Conservation (phyloP, 2,797 vertebrate genomes). For the Cephalopachus bancanus region DNA sequence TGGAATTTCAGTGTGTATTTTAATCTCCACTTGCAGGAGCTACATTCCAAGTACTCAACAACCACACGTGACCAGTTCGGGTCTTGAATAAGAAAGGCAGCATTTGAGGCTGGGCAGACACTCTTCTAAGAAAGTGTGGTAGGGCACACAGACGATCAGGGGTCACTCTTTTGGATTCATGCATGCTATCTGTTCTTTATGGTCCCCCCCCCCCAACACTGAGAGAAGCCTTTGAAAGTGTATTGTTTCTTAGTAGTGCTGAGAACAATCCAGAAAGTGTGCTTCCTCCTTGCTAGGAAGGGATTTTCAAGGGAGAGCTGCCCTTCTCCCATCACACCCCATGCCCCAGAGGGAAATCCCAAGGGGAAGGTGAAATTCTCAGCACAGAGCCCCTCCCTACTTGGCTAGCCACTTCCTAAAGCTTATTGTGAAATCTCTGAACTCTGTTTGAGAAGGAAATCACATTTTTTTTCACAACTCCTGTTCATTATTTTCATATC, state of each 20-base stretch:
- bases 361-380: neutral
- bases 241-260: conserved; percentile 8
- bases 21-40: neutral
- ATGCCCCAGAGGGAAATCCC: neutral
- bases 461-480: neutral
- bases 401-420: neutral
- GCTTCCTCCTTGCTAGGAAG: neutral
- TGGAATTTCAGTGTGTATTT: neutral
- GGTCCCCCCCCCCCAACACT: neutral
- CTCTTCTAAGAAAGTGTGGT: neutral
- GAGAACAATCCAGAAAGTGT: neutral
- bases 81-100: conserved; percentile 4
- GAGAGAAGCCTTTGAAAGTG: conserved; percentile 16
- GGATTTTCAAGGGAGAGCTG: neutral
- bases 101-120: neutral
- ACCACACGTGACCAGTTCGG: neutral
- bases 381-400: neutral
- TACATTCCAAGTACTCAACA: neutral
- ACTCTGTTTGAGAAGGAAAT: conserved; percentile 37
- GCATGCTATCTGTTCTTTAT: conserved; percentile 5
- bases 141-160: neutral
- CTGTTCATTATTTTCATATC: conserved; percentile 14
- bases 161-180: neutral
- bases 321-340: no score
- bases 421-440: neutral